phyloP scores from a whole-genome alignment of 2,113 vertebrate species.

The Falco punctatus region DNA sequence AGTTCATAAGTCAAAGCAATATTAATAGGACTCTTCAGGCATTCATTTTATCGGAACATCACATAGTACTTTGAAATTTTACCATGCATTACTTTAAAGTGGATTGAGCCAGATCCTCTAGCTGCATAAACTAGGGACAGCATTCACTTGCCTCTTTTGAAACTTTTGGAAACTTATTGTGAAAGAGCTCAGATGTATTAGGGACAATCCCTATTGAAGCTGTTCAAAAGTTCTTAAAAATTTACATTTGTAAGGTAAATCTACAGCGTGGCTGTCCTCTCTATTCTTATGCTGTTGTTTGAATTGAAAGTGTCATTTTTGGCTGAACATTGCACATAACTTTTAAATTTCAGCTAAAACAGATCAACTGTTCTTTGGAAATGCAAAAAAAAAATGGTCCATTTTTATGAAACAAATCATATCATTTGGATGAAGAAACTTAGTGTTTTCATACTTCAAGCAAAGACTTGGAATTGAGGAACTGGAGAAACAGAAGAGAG shows the following conservation, averaged over 20 bases:
- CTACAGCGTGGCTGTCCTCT: background rate
- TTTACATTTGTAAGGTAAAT: background rate
- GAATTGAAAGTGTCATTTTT: background rate
- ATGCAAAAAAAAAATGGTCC: background rate
- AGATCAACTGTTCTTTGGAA: background rate
- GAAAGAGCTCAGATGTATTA: background rate
- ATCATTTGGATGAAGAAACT: background rate
- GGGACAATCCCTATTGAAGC: background rate
- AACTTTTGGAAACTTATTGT: background rate
- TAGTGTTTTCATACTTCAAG: background rate
- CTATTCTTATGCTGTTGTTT: background rate
- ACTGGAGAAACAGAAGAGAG: background rate
- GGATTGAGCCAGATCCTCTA: background rate
- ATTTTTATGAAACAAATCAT: background rate
- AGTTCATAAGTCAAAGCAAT: background rate
- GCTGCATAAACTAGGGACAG: background rate
- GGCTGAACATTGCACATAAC: background rate
- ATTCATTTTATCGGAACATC: constrained; percentile 34
- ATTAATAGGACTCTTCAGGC: constrained; percentile 22
- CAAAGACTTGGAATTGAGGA: background rate
- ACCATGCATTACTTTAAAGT: background rate
- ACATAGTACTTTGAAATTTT: constrained; percentile 17
- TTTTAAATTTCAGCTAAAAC: background rate
- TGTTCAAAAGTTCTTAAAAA: background rate
- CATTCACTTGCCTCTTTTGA: background rate